A percentile compares a stretch with the other conserved stretches of the same genome.
Conservation (phyloP, 2,797 vertebrate species). For the Poeciliopsis gracilis region DNA sequence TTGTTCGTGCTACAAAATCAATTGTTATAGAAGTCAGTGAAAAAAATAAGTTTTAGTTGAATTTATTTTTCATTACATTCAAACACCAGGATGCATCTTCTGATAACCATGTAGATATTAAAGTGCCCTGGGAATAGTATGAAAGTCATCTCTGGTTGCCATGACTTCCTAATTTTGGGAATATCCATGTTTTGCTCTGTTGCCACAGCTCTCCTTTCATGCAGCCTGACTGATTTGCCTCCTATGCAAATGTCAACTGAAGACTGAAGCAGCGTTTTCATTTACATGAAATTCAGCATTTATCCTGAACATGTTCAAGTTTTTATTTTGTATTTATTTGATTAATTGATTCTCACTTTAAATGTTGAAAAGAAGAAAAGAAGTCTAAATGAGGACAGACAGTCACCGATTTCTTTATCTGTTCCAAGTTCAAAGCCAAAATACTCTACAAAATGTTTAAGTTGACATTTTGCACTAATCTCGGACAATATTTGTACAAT, state of each 20-base stretch:
- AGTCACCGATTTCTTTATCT: not conserved
- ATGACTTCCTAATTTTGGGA: not conserved
- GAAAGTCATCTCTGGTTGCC: not conserved
- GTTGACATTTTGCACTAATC: not conserved
- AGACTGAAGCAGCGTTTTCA: conserved; percentile 9
- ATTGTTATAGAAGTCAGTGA: not conserved
- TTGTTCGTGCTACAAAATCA: not conserved
- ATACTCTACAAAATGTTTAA: not conserved
- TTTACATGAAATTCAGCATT: not conserved
- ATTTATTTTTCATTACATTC: not conserved
- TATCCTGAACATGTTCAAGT: not conserved
- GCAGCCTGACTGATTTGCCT: conserved; percentile 74
- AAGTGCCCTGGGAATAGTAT: not conserved
- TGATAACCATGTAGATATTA: not conserved
- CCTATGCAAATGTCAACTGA: conserved; percentile 81
- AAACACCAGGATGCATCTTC: not conserved
- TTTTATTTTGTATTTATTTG: too few relatives aligned
- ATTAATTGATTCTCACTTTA: not conserved
- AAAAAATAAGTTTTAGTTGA: not conserved
- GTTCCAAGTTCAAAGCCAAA: not conserved
- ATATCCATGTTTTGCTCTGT: not conserved
- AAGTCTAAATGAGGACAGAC: not conserved
- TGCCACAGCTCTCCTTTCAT: conserved; percentile 7
- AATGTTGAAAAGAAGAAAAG: not conserved
- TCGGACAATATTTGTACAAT: not conserved